phyloP scores from a whole-genome alignment of 2,113 vertebrate genomes.

The Phalacrocorax pelagicus region DNA sequence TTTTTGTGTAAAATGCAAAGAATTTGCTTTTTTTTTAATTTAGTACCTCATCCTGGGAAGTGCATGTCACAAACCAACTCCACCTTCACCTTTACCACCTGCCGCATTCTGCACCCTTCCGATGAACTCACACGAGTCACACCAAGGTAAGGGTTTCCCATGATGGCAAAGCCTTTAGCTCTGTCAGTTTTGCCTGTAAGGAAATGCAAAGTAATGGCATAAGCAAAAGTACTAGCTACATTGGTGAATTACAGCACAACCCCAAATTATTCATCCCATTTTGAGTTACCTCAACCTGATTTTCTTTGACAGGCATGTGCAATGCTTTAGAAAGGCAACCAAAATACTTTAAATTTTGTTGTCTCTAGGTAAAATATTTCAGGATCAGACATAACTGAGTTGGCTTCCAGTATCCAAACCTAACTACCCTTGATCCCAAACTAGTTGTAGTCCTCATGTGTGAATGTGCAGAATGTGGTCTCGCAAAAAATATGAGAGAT shows the following conservation, averaged over 20 bases:
- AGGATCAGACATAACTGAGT: neutral
- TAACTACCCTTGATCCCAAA: neutral
- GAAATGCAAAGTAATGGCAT: neutral
- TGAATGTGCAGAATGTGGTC: neutral
- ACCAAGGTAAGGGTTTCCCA: constrained; percentile 82
- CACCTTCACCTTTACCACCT: constrained; percentile 98
- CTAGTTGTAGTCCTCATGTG: neutral
- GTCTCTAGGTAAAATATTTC: neutral
- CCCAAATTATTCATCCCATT: neutral
- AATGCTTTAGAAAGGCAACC: neutral
- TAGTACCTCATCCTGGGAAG: constrained; percentile 95
- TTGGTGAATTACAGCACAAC: neutral
- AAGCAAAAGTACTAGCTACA: neutral
- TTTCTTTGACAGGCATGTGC: neutral
- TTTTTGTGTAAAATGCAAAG: constrained; percentile 71
- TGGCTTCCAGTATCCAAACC: neutral
- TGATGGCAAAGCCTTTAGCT: neutral
- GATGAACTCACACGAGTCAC: constrained; percentile 94
- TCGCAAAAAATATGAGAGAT: neutral
- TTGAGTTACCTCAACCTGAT: neutral
- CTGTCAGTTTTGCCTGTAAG: neutral
- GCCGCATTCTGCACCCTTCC: constrained; percentile 95
- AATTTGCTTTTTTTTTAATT: constrained; percentile 68
- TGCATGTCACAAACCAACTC: constrained; percentile 96
- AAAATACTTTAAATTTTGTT: neutral